Evolutionary conservation across 2,888 invertebrate genomes (phyloP).

Genomic region (Dascillus cervinus): DNA sequence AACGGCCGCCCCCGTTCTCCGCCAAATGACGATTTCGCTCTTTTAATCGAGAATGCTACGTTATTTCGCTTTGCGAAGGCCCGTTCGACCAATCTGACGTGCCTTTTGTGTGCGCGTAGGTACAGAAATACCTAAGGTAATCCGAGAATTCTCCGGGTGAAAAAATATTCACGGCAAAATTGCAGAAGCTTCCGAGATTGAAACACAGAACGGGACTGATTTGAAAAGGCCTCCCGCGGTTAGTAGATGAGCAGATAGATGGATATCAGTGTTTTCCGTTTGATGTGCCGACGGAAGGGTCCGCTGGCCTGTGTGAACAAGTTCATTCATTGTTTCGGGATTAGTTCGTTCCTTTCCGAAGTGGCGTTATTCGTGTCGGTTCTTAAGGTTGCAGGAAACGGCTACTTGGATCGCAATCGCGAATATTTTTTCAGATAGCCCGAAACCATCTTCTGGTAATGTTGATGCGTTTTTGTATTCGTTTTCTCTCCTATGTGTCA

Average conservation of each 20-base stretch:
- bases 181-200: no score
- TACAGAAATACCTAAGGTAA: constrained; percentile 18
- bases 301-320: constrained; percentile 8
- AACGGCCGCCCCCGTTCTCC: constrained; percentile 5
- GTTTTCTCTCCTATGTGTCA: no score
- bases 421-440: no score
- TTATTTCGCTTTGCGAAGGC: no score
- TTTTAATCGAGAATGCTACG: no score
- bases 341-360: constrained; percentile 7
- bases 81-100: no score
- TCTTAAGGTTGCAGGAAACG: no score
- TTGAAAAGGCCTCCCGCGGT: constrained; percentile 17
- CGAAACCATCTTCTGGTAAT: no score
- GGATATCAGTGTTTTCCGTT: constrained; percentile 19
- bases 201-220: constrained; percentile 15
- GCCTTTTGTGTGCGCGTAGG: constrained; percentile 9
- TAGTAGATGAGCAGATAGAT: constrained; percentile 17
- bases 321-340: constrained; percentile 12
- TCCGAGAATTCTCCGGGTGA: constrained; percentile 15
- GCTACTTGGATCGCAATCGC: no score
- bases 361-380: no score
- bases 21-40: background rate
- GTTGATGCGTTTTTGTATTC: no score
- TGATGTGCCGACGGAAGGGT: constrained; percentile 19
- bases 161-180: constrained; percentile 20